Conservation (phyloP, 1,140 invertebrate species). For the Eurosta solidaginis region DNA sequence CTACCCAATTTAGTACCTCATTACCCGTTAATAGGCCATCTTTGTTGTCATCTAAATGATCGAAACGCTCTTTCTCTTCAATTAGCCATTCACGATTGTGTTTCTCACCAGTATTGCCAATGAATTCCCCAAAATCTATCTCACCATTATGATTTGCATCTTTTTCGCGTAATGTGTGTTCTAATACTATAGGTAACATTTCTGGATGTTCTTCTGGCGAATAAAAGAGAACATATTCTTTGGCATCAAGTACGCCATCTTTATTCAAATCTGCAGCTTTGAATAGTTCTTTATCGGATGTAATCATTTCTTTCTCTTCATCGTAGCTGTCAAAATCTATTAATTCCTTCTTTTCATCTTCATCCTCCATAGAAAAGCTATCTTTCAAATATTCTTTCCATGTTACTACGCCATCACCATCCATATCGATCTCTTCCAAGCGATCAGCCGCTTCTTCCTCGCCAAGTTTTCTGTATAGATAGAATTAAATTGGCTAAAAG, state of each 20-base stretch:
- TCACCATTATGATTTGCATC: conserved; percentile 83
- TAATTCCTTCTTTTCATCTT: conserved; percentile 59
- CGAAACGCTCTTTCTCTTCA: conserved; percentile 89
- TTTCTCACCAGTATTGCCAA: conserved; percentile 74
- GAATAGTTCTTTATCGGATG: conserved; percentile 87
- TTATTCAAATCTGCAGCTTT: conserved; percentile 82
- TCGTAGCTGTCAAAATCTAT: conserved; percentile 59
- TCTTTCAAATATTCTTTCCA: conserved; percentile 89
- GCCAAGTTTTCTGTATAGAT: conserved; percentile 73
- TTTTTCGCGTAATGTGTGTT: conserved; percentile 84
- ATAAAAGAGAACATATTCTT: conserved; percentile 88
- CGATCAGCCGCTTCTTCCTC: conserved; percentile 87
- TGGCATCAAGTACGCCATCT: conserved; percentile 75
- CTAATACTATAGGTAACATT: conserved; percentile 84
- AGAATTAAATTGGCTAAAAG: no score
- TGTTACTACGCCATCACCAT: conserved; percentile 80
- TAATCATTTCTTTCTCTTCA: conserved; percentile 65
- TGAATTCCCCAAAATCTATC: conserved; percentile 82
- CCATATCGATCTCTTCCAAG: conserved; percentile 82
- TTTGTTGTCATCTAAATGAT: conserved; percentile 82
- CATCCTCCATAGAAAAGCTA: conserved; percentile 75
- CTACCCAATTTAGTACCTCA: conserved; percentile 88
- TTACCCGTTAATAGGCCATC: conserved; percentile 79
- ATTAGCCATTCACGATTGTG: conserved; percentile 83
- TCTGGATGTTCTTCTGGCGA: conserved; percentile 91